Conservation (phyloP, 1,140 invertebrate genomes). For the Megathymus violae region DNA sequence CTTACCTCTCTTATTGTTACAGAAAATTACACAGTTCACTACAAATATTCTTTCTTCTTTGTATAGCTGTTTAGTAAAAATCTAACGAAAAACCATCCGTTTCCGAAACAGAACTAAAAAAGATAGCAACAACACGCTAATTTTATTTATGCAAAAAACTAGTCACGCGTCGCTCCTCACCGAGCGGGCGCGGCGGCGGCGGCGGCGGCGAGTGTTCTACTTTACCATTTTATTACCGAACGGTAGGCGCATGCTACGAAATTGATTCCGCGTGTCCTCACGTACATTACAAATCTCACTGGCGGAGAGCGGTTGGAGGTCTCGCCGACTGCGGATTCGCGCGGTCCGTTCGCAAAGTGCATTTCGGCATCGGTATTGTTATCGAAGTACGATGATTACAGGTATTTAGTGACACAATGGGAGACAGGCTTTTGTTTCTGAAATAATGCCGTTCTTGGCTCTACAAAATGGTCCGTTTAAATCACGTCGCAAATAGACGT, state of each 20-base stretch:
- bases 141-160: no score
- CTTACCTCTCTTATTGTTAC: no score
- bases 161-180: no score
- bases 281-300: slow-evolving; percentile 59
- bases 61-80: no score
- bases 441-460: neutral
- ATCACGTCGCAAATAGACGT: neutral
- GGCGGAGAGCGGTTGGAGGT: slow-evolving; percentile 46
- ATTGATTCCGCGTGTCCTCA: slow-evolving; percentile 61
- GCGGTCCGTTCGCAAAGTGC: slow-evolving; percentile 7
- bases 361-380: slow-evolving; percentile 15
- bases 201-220: no score
- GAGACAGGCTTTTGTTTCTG: slow-evolving; percentile 11
- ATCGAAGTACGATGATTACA: neutral
- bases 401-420: neutral
- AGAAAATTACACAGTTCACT: no score
- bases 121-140: no score
- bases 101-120: no score
- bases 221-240: slow-evolving; percentile 58
- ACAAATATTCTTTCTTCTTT: no score
- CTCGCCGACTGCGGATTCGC: no score
- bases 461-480: neutral
- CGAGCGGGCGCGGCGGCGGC: no score
- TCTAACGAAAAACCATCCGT: no score
- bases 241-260: slow-evolving; percentile 61